phyloP scores from a whole-genome alignment of 2,888 invertebrate genomes.

The Andrena hattorfiana region DNA sequence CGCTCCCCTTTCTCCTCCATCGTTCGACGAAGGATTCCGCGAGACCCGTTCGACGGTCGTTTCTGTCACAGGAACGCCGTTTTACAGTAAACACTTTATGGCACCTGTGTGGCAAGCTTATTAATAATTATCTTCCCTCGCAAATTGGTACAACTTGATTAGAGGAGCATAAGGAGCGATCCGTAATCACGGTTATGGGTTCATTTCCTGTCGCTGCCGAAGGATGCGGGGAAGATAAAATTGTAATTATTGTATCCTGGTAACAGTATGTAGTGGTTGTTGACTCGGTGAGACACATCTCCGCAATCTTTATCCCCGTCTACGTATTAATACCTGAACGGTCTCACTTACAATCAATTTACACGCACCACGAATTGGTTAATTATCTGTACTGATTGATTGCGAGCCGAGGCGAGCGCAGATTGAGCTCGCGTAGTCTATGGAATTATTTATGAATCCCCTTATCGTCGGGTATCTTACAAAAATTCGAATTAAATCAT shows the following conservation, averaged over 20 bases:
- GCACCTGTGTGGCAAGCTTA: not conserved
- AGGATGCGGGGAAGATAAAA: slow-evolving; percentile 21
- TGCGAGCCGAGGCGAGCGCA: not conserved
- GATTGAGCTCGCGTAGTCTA: not conserved
- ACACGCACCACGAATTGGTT: not conserved
- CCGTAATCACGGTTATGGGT: not conserved
- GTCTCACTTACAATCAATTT: not conserved
- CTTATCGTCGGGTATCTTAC: slow-evolving; percentile 2
- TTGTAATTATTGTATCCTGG: not conserved
- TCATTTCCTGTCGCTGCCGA: slow-evolving; percentile 20
- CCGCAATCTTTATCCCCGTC: not conserved
- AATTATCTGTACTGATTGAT: slow-evolving; percentile 13
- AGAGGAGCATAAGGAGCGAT: not conserved
- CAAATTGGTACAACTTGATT: slow-evolving; percentile 9
- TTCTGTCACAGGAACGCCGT: not conserved
- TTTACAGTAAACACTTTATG: not conserved
- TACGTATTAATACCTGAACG: not conserved
- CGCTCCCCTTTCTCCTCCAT: not conserved
- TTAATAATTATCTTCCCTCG: slow-evolving; percentile 13
- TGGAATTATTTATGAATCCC: slow-evolving; percentile 3
- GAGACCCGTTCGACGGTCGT: not conserved
- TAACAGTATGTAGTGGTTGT: not conserved
- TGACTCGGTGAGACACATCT: slow-evolving; percentile 1
- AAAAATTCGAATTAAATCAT: slow-evolving; percentile 6
- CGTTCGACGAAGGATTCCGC: not conserved